A percentile compares a stretch with the other conserved stretches of the same genome.
These are phyloP conservation scores for Cantharis flavilabris DNA, from an alignment of 2,888 invertebrate genomes.

Conservation along the genomic window DNA sequence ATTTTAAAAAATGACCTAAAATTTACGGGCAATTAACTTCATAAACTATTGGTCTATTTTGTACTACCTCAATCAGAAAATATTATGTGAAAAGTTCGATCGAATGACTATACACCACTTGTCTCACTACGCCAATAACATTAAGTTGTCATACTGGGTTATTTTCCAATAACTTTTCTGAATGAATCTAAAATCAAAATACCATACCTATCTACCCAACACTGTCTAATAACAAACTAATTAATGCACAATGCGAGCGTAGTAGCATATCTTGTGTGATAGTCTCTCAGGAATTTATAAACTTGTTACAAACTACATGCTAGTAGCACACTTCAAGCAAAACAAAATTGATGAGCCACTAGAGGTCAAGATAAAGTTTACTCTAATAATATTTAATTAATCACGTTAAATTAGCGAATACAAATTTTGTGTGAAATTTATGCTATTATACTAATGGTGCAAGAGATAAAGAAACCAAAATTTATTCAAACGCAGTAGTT, in stretches of 20 bases:
- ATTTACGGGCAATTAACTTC: not conserved
- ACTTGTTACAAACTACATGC: not conserved
- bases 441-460: not conserved
- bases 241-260: not conserved
- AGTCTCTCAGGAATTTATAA: not conserved
- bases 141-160: not conserved
- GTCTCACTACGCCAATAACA: not conserved
- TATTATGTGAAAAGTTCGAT: not conserved
- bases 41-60: not conserved
- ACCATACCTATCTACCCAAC: not conserved
- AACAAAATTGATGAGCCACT: constrained; percentile 1
- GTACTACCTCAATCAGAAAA: not conserved
- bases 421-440: not conserved
- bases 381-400: not conserved
- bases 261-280: not conserved
- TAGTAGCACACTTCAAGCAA: not conserved
- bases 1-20: not conserved
- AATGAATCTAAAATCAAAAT: not conserved
- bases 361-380: not conserved
- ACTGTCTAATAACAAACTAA: not conserved
- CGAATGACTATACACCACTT: not conserved
- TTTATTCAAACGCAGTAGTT: no score
- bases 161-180: not conserved
- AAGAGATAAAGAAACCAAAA: no score
- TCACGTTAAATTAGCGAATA: not conserved